Percentiles rank a stretch among this genome's conserved stretches.
phyloP scores from a whole-genome alignment of 64 coral and sea anemone genomes.

The Pocillopora damicornis region DNA sequence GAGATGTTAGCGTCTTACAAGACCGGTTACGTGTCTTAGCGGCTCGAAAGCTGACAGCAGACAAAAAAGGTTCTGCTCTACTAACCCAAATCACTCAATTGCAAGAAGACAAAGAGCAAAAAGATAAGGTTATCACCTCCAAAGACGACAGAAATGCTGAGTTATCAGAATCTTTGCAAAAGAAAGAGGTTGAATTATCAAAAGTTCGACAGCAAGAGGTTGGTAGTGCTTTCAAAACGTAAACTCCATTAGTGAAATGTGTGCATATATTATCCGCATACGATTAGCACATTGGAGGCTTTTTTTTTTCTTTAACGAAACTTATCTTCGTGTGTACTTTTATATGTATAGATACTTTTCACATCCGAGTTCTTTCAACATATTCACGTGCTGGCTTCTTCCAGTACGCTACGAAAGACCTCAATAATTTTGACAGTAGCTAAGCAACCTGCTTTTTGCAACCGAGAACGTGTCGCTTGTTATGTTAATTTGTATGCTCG shows the following conservation, averaged over 20 bases:
- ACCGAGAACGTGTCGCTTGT: not conserved
- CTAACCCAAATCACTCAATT: slow-evolving; percentile 20
- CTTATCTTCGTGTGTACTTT: no score
- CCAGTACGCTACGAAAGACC: no score
- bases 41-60: slow-evolving; percentile 26
- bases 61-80: slow-evolving; percentile 20
- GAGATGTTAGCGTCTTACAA: slow-evolving; percentile 29
- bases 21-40: slow-evolving; percentile 22
- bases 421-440: not conserved
- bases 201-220: slow-evolving; percentile 11
- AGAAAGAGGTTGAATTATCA: not conserved
- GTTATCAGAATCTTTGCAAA: not conserved
- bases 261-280: no score
- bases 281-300: no score
- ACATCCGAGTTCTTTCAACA: no score
- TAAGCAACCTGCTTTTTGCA: not conserved
- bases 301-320: no score
- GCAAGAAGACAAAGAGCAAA: slow-evolving; percentile 14
- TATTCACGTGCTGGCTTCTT: no score
- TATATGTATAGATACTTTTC: no score
- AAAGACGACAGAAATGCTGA: not conserved
- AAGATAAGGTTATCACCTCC: not conserved
- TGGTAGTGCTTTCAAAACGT: not conserved
- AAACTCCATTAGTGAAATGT: not conserved
- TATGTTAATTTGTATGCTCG: not conserved